Conservation (phyloP, 2,113 vertebrate species). For the Vimba vimba region DNA sequence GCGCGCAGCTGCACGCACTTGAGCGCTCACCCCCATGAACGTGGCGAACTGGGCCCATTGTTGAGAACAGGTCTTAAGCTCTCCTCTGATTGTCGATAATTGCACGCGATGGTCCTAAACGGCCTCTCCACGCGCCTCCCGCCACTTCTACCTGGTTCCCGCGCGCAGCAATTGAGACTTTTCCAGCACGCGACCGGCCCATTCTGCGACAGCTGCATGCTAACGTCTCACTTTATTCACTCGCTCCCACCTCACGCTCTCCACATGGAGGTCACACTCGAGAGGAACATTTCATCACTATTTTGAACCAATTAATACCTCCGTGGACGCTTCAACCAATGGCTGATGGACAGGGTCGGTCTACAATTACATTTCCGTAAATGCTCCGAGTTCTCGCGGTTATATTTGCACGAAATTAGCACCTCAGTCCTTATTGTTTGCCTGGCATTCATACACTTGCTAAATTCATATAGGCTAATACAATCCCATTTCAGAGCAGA, state of each 20-base stretch:
- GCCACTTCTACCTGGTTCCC: conserved; percentile 91
- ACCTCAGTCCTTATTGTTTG: conserved; percentile 73
- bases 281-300: conserved; percentile 84
- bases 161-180: conserved; percentile 83
- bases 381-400: conserved; percentile 85
- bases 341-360: conserved; percentile 78
- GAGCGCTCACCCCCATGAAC: conserved; percentile 93
- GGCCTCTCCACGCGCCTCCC: conserved; percentile 93
- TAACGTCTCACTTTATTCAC: conserved; percentile 72
- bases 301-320: conserved; percentile 91
- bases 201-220: conserved; percentile 86
- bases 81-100: conserved; percentile 96
- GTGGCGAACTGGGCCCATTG: conserved; percentile 91
- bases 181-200: conserved; percentile 70
- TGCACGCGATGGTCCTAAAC: conserved; percentile 93
- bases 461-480: conserved; percentile 80
- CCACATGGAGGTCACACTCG: conserved; percentile 80
- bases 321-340: conserved; percentile 65
- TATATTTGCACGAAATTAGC: conserved; percentile 86
- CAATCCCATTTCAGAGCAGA: conserved; percentile 60
- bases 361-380: conserved; percentile 88
- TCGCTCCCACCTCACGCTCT: conserved; percentile 70
- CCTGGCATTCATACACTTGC: conserved; percentile 81
- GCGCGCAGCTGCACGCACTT: conserved; percentile 99
- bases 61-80: conserved; percentile 89